phyloP scores from a whole-genome alignment of 2,888 invertebrate genomes.

The Lycaena phlaeas region DNA sequence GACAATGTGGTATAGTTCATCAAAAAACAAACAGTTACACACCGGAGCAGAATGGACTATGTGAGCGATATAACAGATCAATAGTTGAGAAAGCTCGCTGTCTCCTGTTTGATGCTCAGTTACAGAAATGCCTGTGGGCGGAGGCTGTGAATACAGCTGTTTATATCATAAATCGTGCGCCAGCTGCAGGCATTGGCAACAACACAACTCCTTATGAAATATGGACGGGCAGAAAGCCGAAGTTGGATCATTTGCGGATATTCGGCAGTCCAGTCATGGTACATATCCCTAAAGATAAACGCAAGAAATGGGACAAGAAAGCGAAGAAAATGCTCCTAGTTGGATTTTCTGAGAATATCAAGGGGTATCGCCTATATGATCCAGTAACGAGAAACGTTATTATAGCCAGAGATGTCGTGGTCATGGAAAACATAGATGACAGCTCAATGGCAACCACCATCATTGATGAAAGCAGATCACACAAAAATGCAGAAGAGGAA shows the following conservation, averaged over 20 bases:
- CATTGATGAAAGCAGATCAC: no score
- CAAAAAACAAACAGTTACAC: no score
- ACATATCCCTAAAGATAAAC: conserved; percentile 19
- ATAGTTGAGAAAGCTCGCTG: not conserved
- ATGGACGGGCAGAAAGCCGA: conserved; percentile 20
- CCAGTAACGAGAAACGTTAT: conserved; percentile 17
- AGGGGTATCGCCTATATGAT: conserved; percentile 23
- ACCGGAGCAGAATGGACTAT: no score
- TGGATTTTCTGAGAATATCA: conserved; percentile 22
- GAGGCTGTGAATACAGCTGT: not conserved
- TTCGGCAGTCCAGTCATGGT: conserved; percentile 20
- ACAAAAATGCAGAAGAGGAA: no score
- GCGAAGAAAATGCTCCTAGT: conserved; percentile 16
- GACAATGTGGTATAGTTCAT: no score
- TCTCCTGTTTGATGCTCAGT: not conserved
- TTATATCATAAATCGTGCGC: not conserved
- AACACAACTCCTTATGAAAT: conserved; percentile 19
- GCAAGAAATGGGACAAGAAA: conserved; percentile 23
- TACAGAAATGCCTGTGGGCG: not conserved
- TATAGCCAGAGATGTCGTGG: conserved; percentile 14
- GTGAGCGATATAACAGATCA: not conserved
- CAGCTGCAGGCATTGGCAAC: not conserved
- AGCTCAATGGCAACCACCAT: no score
- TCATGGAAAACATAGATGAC: conserved; percentile 17
- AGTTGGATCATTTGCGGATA: conserved; percentile 16